Evolutionary conservation across 2,113 vertebrate genomes (phyloP).

Genomic region (Marmota monax): DNA sequence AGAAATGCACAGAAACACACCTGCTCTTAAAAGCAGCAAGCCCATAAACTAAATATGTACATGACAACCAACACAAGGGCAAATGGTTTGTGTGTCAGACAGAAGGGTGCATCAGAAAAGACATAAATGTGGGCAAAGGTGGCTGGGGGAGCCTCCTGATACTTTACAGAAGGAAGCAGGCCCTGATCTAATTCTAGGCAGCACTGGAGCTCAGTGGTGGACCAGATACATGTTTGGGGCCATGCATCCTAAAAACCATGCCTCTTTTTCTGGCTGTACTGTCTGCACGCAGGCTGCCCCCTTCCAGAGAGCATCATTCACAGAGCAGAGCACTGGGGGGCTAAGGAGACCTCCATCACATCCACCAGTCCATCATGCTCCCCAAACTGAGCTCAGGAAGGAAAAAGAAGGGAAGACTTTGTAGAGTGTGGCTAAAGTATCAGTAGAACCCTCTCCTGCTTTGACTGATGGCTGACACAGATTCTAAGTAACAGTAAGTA

Average conservation of each 20-base stretch:
- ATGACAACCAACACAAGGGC: background rate
- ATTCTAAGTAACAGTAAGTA: background rate
- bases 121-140: background rate
- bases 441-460: background rate
- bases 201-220: background rate
- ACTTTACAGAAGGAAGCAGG: background rate
- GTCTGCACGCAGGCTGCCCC: background rate
- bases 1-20: background rate
- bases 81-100: background rate
- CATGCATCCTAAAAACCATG: background rate
- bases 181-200: background rate
- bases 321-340: background rate
- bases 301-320: background rate
- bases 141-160: background rate
- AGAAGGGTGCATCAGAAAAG: background rate
- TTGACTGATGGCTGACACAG: too few species aligned
- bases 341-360: rapidly evolving
- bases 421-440: background rate
- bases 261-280: background rate
- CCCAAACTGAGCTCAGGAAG: background rate
- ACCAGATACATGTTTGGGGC: background rate
- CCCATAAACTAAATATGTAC: background rate
- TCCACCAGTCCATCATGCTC: too few species aligned
- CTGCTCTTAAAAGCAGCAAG: background rate
- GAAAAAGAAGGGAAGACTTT: background rate